Conservation (phyloP, 2,888 invertebrate species). For the Pachydiplax longipennis region DNA sequence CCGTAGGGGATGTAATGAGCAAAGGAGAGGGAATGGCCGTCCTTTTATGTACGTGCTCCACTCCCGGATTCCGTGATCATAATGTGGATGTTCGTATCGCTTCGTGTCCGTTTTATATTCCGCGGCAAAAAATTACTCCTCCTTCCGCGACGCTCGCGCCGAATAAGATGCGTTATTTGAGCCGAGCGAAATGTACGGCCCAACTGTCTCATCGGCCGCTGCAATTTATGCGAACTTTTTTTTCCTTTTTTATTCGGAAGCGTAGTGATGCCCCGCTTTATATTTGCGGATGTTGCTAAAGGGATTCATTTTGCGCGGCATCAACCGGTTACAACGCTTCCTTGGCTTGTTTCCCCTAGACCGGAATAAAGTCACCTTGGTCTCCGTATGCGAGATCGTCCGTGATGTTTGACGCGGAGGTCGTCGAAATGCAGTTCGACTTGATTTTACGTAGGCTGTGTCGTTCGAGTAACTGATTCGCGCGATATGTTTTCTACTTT, state of each 20-base stretch:
- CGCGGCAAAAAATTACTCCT: background rate
- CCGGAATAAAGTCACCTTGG: too few species aligned
- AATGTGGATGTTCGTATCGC: slow-evolving; percentile 29
- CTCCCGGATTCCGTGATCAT: slow-evolving; percentile 17
- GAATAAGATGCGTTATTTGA: background rate
- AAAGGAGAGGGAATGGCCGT: background rate
- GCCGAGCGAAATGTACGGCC: background rate
- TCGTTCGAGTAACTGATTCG: too few species aligned
- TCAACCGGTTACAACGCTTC: too few species aligned
- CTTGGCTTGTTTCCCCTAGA: too few species aligned
- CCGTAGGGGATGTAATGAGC: slow-evolving; percentile 35
- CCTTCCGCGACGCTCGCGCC: background rate
- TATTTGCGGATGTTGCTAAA: slow-evolving; percentile 5
- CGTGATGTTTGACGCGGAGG: too few species aligned
- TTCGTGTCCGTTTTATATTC: slow-evolving; percentile 5
- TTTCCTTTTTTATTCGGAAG: background rate
- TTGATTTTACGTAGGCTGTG: too few species aligned
- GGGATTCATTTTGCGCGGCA: too few species aligned
- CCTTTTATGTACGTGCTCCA: slow-evolving; percentile 29
- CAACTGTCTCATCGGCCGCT: background rate
- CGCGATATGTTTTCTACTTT: too few species aligned
- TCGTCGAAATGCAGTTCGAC: too few species aligned
- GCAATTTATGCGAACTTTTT: background rate
- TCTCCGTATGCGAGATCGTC: too few species aligned
- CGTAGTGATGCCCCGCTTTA: background rate